A percentile compares a stretch with the other conserved stretches of the same genome.
Conservation (phyloP, 2,888 invertebrate species). For the Mythimna lalbum region DNA sequence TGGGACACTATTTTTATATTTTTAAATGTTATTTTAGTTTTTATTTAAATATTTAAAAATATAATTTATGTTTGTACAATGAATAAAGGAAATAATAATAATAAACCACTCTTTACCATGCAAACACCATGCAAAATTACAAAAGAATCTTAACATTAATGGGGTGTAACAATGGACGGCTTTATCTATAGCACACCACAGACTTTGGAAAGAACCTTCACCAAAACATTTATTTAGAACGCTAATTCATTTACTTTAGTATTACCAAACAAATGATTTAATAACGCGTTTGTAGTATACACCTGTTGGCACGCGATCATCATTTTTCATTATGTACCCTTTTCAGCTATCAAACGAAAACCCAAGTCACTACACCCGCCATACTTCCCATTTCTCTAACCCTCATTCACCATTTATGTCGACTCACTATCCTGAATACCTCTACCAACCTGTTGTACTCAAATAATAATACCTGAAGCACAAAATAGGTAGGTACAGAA, state of each 20-base stretch:
- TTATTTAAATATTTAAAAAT: too few species aligned
- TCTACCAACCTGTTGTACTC: constrained; percentile 56
- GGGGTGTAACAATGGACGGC: too few species aligned
- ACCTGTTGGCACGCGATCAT: constrained; percentile 20
- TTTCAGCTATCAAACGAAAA: constrained; percentile 11
- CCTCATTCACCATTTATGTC: constrained; percentile 11
- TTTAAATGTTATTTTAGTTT: too few species aligned
- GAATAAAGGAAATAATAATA: too few species aligned
- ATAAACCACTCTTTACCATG: too few species aligned
- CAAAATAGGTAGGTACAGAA: too few species aligned
- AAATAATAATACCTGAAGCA: constrained; percentile 34
- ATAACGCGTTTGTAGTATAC: background rate
- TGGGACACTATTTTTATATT: too few species aligned
- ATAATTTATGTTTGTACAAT: too few species aligned
- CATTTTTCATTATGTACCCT: background rate
- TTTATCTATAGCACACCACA: background rate
- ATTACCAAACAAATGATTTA: background rate
- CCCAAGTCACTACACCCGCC: background rate
- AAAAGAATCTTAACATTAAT: too few species aligned
- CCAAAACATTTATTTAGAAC: background rate
- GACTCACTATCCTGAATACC: constrained; percentile 33
- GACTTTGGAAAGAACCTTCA: background rate
- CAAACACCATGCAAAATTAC: too few species aligned
- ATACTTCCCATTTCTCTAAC: constrained; percentile 29
- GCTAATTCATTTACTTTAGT: background rate